Evolutionary conservation across 2,888 invertebrate genomes (phyloP).

Genomic region (Trichopoda pennipes): DNA sequence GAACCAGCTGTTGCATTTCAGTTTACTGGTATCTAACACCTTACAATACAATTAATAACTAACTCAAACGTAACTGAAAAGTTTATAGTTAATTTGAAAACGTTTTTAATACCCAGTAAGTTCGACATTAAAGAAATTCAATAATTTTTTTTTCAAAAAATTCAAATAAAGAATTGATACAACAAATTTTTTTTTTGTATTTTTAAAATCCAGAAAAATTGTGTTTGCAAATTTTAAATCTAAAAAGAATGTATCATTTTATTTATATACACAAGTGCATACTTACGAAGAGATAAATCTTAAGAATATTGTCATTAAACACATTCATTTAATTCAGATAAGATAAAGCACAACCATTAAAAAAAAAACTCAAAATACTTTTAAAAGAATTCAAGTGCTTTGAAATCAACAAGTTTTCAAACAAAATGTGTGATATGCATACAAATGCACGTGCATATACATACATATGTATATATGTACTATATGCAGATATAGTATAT

Average conservation of each 20-base stretch:
- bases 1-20: too few relatives aligned
- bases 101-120: too few relatives aligned
- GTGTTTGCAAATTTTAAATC: not conserved
- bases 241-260: not conserved
- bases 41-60: too few relatives aligned
- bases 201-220: not conserved
- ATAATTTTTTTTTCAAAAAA: too few relatives aligned
- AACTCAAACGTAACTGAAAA: too few relatives aligned
- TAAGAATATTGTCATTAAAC: constrained; percentile 31
- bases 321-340: constrained; percentile 42
- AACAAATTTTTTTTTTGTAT: not conserved
- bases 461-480: not conserved
- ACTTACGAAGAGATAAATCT: constrained; percentile 20
- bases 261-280: not conserved
- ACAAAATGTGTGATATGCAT: not conserved
- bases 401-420: constrained; percentile 48
- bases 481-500: not conserved
- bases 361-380: constrained; percentile 17
- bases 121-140: too few relatives aligned
- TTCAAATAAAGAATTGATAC: too few relatives aligned
- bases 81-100: too few relatives aligned
- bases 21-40: too few relatives aligned
- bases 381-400: constrained; percentile 30
- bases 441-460: not conserved
- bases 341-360: constrained; percentile 32